A percentile compares a stretch with the other conserved stretches of the same genome.
Conservation (phyloP, 2,113 vertebrate genomes). For the Ibidorhyncha struthersii region DNA sequence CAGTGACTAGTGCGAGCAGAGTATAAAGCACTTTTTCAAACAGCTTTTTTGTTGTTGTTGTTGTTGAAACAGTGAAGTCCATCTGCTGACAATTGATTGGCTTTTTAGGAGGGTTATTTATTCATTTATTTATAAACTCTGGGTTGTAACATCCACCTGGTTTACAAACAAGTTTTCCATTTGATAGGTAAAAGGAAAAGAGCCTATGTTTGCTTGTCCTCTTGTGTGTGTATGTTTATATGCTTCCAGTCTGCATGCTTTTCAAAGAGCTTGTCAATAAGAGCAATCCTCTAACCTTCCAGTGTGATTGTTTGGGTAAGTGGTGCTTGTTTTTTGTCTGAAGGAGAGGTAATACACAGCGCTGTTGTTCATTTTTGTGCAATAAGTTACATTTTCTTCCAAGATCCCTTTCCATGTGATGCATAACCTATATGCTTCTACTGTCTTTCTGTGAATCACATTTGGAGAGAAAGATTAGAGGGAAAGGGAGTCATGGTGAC, state of each 20-base stretch:
- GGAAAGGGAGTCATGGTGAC: background rate
- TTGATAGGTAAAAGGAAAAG: background rate
- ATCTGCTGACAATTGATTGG: constrained; percentile 25
- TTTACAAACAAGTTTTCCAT: constrained; percentile 43
- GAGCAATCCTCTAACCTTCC: background rate
- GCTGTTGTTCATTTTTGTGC: background rate
- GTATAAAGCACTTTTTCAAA: constrained; percentile 56
- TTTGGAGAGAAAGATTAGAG: background rate
- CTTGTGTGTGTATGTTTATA: background rate
- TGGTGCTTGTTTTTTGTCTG: background rate
- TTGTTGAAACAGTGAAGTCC: constrained; percentile 45
- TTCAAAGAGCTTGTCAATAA: background rate
- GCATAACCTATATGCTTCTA: background rate
- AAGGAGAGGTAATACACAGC: background rate
- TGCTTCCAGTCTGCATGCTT: background rate
- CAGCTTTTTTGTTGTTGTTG: background rate
- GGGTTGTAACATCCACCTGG: constrained; percentile 18
- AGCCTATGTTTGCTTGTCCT: background rate
- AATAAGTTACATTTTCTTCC: background rate
- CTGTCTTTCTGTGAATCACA: background rate
- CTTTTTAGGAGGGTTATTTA: constrained; percentile 38
- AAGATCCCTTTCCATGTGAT: background rate
- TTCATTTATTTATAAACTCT: constrained; percentile 57
- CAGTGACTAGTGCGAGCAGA: constrained; percentile 6
- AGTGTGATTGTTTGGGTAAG: background rate